Evolutionary conservation across 2,113 vertebrate species (phyloP), one percentile per base, ranked within the genome.

Genomic region (Macrotis lagotis): DNA sequence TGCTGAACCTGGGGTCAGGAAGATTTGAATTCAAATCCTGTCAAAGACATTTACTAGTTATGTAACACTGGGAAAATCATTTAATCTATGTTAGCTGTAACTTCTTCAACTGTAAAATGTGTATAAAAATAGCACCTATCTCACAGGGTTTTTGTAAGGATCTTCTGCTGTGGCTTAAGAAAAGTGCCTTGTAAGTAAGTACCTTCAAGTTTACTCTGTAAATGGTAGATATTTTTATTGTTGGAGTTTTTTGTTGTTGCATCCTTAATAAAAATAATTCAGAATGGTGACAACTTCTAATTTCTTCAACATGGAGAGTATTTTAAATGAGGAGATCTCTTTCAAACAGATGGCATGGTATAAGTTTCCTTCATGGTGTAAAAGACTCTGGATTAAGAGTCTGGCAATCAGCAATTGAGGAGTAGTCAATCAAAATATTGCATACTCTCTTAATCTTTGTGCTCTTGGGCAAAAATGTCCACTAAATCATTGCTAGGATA

Each of bases 241-340:
- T n/a, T 74, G 37, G 37, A 7, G 19, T 14, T 66, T 66, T 1
- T 66, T 66, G 50, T 93, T 97, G 95, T 51, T 51, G 50, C 91
- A 88, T 31, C 26, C 49, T 74, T 93, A 53, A 92, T 94, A 94
- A 96, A 96, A 53, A 51, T 66, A 96, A 95, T 48, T 7, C 51
- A 90, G 95, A 53, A 50, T 88, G 31, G 49, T 91, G 90, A 91
- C 91, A 53, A 26, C 50, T 88, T 95, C 90, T 51, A 95, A 44
- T 37, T 94, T 93, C 52, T 88, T n/a, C 90, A 47, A 89, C 52
- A 47, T 90, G 89, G 50, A 94, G 93, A 91, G 91, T 25, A 59
- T 83, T 52, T 48, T 88, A 47, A 90, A 83, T 91, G 53, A 96
- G 50, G 92, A 92, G 37, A 55, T 92, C 88, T 53, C 55, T 92